A percentile compares a stretch with the other conserved stretches of the same genome.
Evolutionary conservation across 2,888 invertebrate species (phyloP).

Genomic region (Troilus luridus): DNA sequence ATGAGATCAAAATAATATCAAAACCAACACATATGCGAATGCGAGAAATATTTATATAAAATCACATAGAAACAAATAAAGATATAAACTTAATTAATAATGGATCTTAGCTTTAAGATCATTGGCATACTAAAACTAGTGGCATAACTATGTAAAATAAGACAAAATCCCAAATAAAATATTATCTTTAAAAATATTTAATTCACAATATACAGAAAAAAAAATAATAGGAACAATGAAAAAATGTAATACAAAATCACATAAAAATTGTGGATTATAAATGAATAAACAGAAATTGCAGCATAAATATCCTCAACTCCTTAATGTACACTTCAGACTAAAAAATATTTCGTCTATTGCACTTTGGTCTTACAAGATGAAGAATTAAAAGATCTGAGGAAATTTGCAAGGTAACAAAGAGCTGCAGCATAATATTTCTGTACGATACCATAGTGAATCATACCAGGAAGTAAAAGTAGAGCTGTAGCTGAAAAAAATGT

Average conservation of each 20-base stretch:
- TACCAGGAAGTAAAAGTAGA: constrained; percentile 65
- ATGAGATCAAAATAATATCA: constrained; percentile 23
- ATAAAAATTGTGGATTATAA: constrained; percentile 12
- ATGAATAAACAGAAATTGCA: background rate
- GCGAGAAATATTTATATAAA: background rate
- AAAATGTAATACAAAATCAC: constrained; percentile 3
- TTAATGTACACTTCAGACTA: constrained; percentile 25
- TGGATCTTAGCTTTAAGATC: background rate
- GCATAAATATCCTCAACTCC: background rate
- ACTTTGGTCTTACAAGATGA: constrained; percentile 43
- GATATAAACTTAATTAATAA: background rate
- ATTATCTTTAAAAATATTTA: constrained; percentile 34
- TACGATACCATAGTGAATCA: constrained; percentile 66
- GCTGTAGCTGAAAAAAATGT: constrained; percentile 64
- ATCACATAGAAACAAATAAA: background rate
- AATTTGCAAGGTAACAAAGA: constrained; percentile 36
- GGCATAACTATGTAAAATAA: constrained; percentile 21
- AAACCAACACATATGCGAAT: background rate
- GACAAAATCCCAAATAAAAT: background rate
- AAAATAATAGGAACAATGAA: constrained; percentile 39
- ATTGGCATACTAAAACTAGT: background rate
- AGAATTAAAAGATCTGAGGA: constrained; percentile 48
- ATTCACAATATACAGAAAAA: constrained; percentile 34
- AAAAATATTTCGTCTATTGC: constrained; percentile 50
- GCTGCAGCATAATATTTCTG: constrained; percentile 64